phyloP scores from a whole-genome alignment of 23 tunicate species.

The Clavelina lepadiformis region DNA sequence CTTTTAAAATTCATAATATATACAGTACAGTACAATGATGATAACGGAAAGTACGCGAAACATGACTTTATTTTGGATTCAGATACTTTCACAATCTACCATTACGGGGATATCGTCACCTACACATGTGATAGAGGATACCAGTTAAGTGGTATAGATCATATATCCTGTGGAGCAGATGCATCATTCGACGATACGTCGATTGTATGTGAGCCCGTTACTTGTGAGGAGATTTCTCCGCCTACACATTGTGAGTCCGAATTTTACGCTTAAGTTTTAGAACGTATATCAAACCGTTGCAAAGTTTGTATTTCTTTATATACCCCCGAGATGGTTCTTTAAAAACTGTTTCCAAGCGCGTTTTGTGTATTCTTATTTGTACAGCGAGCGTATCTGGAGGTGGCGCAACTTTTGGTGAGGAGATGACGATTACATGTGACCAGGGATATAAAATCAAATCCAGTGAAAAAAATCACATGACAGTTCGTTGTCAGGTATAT shows the following conservation, averaged over 20 bases:
- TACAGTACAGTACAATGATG: too few species aligned
- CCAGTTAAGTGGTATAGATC: conserved; percentile 3
- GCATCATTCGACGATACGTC: conserved; percentile 28
- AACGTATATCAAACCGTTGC: too few species aligned
- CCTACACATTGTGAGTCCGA: conserved; percentile 5
- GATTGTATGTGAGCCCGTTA: conserved; percentile 30
- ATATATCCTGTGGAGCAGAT: conserved; percentile 33
- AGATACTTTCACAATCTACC: too few species aligned
- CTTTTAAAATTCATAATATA: too few species aligned
- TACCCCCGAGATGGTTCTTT: too few species aligned
- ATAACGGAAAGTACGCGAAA: too few species aligned
- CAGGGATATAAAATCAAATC: conserved; percentile 40
- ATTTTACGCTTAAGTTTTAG: too few species aligned
- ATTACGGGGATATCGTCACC: conserved; percentile 30
- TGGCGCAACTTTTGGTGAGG: conserved; percentile 23
- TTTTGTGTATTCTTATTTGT: too few species aligned
- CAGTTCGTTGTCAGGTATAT: conserved; percentile 38
- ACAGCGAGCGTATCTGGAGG: too few species aligned
- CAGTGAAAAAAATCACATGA: not conserved
- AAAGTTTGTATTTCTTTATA: too few species aligned
- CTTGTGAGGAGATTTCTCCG: conserved; percentile 24
- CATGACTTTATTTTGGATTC: too few species aligned
- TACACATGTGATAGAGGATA: conserved; percentile 59
- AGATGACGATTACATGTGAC: conserved; percentile 35
- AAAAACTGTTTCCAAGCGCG: too few species aligned